Percentiles rank a stretch among this genome's conserved stretches.
Conservation (phyloP, 2,113 vertebrate species). For the Hymenochirus boettgeri region DNA sequence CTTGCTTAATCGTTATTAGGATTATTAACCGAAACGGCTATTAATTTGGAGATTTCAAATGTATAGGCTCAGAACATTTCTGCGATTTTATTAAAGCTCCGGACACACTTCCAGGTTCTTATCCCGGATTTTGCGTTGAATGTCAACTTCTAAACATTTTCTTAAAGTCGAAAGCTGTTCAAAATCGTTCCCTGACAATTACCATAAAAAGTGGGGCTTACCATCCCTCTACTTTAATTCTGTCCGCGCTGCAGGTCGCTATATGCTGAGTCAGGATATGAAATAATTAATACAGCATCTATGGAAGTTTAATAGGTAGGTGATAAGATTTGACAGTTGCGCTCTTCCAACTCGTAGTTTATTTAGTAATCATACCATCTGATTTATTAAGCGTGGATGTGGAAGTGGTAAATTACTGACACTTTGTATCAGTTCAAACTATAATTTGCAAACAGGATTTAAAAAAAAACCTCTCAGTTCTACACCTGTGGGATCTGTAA, state of each 20-base stretch:
- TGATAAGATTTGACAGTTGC: slow-evolving; percentile 73
- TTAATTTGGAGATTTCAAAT: slow-evolving; percentile 32
- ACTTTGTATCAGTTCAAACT: slow-evolving; percentile 53
- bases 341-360: slow-evolving; percentile 68
- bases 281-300: slow-evolving; percentile 95
- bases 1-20: slow-evolving; percentile 37
- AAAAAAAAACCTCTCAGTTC: slow-evolving; percentile 3
- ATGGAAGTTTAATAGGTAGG: slow-evolving; percentile 95
- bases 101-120: not conserved
- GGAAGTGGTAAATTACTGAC: slow-evolving; percentile 62
- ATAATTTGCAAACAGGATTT: slow-evolving; percentile 58
- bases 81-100: slow-evolving; percentile 53
- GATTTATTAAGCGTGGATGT: slow-evolving; percentile 54
- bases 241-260: slow-evolving; percentile 81
- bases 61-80: too few relatives aligned
- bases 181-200: too few relatives aligned
- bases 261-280: slow-evolving; percentile 91
- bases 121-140: too few relatives aligned
- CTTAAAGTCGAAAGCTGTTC: too few relatives aligned
- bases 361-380: slow-evolving; percentile 63
- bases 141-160: too few relatives aligned
- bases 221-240: slow-evolving; percentile 77
- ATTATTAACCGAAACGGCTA: slow-evolving; percentile 37
- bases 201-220: slow-evolving; percentile 55
- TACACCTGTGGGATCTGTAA: slow-evolving; percentile 15